phyloP scores from a whole-genome alignment of 2,888 invertebrate genomes.

The Dorcus parallelipipedus region DNA sequence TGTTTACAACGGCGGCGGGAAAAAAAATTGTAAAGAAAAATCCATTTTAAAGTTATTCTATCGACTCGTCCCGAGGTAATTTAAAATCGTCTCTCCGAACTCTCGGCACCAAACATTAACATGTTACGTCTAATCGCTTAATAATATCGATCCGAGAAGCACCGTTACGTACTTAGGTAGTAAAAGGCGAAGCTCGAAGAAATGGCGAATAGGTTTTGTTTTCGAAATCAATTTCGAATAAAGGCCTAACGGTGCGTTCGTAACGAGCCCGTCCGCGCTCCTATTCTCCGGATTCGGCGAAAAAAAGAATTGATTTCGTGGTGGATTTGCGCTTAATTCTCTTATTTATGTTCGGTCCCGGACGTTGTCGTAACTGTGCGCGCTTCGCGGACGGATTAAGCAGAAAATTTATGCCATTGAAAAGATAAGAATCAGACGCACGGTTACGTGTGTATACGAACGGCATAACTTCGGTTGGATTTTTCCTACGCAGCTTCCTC shows the following conservation, averaged over 20 bases:
- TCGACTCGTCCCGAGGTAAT: too few relatives aligned
- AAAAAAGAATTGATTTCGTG: constrained; percentile 4
- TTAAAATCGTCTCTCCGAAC: too few relatives aligned
- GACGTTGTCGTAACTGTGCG: background rate
- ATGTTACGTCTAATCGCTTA: too few relatives aligned
- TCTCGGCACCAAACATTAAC: too few relatives aligned
- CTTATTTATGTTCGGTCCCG: constrained; percentile 4
- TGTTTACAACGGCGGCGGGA: too few relatives aligned
- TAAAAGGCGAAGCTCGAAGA: background rate
- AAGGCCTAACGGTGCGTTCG: background rate
- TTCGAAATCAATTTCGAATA: constrained; percentile 2
- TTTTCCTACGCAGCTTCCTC: too few relatives aligned
- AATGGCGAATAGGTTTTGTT: background rate
- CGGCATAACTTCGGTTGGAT: too few relatives aligned
- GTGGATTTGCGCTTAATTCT: constrained; percentile 7
- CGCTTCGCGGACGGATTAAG: constrained; percentile 4
- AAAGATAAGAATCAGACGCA: constrained; percentile 2
- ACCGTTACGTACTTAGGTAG: too few relatives aligned
- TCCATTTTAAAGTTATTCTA: too few relatives aligned
- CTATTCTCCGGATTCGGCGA: background rate
- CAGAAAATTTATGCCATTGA: constrained; percentile 5
- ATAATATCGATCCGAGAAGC: too few relatives aligned
- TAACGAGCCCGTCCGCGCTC: background rate
- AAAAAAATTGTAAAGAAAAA: too few relatives aligned
- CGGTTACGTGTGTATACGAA: background rate